Evolutionary conservation across 2,113 vertebrate species (phyloP), one percentile per base, ranked within the genome.

Genomic region (Bostrychus sinensis): DNA sequence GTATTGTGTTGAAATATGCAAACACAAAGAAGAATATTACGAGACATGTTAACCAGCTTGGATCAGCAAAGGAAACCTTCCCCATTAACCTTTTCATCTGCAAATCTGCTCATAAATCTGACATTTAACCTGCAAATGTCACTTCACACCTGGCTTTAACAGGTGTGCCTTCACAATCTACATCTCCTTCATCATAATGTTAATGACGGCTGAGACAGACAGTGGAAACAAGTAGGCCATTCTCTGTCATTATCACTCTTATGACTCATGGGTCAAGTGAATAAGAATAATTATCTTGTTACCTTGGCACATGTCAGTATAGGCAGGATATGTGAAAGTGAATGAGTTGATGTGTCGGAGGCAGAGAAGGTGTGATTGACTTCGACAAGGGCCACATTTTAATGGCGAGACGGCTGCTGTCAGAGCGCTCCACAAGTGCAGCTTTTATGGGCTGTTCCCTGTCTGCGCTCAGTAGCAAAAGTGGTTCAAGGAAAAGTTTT

Each of bases 371-470:
- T 3, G 2, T 25, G 8, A n/a, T 51, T 14, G 48, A 51, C 16
- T 25, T n/a, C 28, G 48, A 51, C 48, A 51, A 51, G 48, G 25
- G 25, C 13, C 14, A 30, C 48, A 28, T 51, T 51, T 28, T 51
- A 51, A 28, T n/a, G 46, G 23, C 46, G 11, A 1, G 25, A n/a
- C 7, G 25, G 26, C 25, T 30, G 48, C 48, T 30, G 48, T n/a
- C 48, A 51, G 26, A 25, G 30, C 30, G 45, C 45, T 26, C 25
- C 11, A 14, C 5, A 39, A 39, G 12, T 14, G 13, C 37, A 39
- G 37, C 1, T 32, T 32, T 32, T 32, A 32, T 8, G 30, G 37
- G 37, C 14, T 14, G 37, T 39, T 39, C 37, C 12, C 12, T 14
- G 14, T 16, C 37, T 14, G 37, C 37, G 12, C 12, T 39, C 37